Conservation (phyloP, 2,797 vertebrate genomes). For the Falco cherrug region DNA sequence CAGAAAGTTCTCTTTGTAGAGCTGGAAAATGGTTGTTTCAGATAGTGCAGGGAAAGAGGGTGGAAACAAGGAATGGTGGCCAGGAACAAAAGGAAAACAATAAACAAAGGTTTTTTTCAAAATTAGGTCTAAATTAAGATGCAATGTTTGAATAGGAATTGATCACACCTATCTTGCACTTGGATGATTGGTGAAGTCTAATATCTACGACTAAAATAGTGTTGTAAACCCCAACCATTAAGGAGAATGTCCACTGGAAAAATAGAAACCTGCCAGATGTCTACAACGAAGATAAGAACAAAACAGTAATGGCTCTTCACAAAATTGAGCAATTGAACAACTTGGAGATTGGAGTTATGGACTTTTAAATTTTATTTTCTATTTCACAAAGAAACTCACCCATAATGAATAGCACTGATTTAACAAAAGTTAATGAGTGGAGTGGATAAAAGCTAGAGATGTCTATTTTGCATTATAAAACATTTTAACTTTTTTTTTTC, state of each 20-base stretch:
- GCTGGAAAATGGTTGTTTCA: neutral
- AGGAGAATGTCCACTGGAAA: constrained; percentile 13
- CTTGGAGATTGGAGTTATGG: neutral
- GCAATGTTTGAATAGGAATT: neutral
- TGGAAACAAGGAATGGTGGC: neutral
- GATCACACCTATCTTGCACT: neutral
- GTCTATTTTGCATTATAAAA: constrained; percentile 60
- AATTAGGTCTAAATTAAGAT: neutral
- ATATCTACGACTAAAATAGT: neutral
- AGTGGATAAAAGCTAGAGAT: constrained; percentile 47
- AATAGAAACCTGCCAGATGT: constrained; percentile 39
- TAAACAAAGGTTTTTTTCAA: too few relatives aligned
- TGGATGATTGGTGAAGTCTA: neutral
- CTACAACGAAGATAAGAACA: constrained; percentile 26
- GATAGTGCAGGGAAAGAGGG: neutral
- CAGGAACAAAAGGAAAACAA: neutral
- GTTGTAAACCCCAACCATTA: neutral
- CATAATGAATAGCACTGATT: constrained; percentile 57
- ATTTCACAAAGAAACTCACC: constrained; percentile 27
- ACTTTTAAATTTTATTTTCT: constrained; percentile 49
- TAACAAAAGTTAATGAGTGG: constrained; percentile 52
- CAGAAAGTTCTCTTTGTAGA: neutral
- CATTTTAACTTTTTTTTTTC: neutral
- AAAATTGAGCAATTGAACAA: constrained; percentile 42
- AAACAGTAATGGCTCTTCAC: constrained; percentile 5